Conservation (phyloP, 2,797 vertebrate species). For the Carduelis carduelis region DNA sequence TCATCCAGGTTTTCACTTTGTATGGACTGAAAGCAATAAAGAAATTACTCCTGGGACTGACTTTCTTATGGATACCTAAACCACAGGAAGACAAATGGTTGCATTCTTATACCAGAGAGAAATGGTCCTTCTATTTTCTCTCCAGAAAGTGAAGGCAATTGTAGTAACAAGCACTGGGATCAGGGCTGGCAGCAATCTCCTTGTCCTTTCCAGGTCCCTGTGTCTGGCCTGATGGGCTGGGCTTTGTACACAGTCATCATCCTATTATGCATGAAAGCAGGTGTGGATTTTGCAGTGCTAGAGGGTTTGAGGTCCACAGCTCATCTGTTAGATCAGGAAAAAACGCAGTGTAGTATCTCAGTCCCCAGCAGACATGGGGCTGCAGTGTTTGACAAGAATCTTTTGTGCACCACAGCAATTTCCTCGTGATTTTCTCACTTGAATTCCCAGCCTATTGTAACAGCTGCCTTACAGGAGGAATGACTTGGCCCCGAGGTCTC, state of each 20-base stretch:
- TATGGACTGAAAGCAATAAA: background rate
- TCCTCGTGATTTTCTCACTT: conserved; percentile 12
- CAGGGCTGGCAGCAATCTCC: background rate
- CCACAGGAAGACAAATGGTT: background rate
- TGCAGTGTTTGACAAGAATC: background rate
- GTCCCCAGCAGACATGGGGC: background rate
- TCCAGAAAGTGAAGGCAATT: background rate
- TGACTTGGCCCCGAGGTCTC: conserved; percentile 21
- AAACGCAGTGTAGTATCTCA: background rate
- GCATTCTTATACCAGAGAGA: background rate
- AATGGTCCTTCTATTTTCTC: background rate
- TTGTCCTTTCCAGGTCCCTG: background rate
- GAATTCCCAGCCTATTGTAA: conserved; percentile 23
- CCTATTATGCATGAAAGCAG: background rate
- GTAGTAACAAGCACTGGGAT: background rate
- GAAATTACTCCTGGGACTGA: background rate
- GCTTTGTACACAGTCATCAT: background rate
- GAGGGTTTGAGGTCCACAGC: background rate
- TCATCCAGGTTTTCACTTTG: background rate
- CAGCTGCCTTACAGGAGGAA: background rate
- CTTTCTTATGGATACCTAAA: background rate
- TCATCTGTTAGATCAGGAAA: background rate
- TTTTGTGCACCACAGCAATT: conserved; percentile 15
- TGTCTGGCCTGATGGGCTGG: background rate
- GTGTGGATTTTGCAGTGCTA: background rate